Percentiles rank a stretch among this genome's conserved stretches.
Evolutionary conservation across 2,113 vertebrate genomes (phyloP).

Genomic region (Sialia sialis): DNA sequence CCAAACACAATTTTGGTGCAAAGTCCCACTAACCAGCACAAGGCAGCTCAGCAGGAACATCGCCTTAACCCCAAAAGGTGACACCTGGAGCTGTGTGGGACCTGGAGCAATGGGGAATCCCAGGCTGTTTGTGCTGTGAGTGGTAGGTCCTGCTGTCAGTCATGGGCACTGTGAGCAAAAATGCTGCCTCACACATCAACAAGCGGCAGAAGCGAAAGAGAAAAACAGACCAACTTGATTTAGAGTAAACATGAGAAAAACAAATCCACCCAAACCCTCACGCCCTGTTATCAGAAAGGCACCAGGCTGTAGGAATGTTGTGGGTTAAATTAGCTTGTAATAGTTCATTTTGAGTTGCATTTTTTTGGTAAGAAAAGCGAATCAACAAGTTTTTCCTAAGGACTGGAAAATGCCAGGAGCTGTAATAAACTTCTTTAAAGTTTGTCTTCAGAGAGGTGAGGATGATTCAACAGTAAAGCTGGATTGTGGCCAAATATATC

Average conservation of each 20-base stretch:
- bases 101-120: not conserved
- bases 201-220: not conserved
- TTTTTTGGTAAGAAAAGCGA: not conserved
- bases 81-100: rapidly evolving
- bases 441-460: not conserved
- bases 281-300: not conserved
- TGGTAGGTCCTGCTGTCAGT: not conserved
- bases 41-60: rapidly evolving
- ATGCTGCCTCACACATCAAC: not conserved
- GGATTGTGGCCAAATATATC: not conserved
- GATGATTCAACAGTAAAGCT: not conserved
- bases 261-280: not conserved
- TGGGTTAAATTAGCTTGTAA: not conserved
- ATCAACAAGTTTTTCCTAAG: not conserved
- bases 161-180: rapidly evolving
- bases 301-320: not conserved
- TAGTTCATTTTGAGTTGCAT: not conserved
- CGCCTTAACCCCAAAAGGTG: not conserved
- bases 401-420: not conserved
- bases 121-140: not conserved
- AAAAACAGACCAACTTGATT: not conserved
- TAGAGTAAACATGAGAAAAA: not conserved
- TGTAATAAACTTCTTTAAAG: not conserved
- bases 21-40: not conserved
- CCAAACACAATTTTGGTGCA: not conserved